Conservation (phyloP, 2,888 invertebrate genomes). For the Flexamia atlantica region DNA sequence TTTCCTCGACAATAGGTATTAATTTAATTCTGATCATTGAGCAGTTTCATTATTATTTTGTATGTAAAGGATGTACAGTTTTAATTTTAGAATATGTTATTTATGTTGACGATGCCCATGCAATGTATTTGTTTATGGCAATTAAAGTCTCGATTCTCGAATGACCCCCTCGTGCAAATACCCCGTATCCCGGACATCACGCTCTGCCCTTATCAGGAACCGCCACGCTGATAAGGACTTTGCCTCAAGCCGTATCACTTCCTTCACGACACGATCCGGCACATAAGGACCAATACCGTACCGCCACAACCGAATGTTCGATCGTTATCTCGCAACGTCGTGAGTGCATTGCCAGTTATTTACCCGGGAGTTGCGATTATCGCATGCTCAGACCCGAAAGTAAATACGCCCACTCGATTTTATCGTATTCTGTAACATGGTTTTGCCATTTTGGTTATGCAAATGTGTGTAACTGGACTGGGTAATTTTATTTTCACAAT, state of each 20-base stretch:
- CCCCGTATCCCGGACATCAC: neutral
- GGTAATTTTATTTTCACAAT: neutral
- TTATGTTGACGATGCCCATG: no score
- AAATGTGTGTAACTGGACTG: neutral
- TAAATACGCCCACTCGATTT: conserved; percentile 33
- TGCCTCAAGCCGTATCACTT: neutral
- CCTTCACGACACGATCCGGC: conserved; percentile 2
- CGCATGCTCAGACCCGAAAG: conserved; percentile 1
- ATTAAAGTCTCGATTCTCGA: no score
- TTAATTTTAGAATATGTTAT: no score
- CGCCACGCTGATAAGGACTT: neutral
- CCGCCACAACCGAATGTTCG: conserved; percentile 22
- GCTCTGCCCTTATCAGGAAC: neutral
- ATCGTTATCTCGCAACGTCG: conserved; percentile 26
- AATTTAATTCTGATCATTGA: no score
- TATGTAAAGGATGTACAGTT: no score
- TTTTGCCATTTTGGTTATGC: conserved; percentile 29
- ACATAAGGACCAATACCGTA: conserved; percentile 1
- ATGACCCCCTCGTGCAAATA: no score
- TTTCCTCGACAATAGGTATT: no score
- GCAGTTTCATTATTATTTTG: no score
- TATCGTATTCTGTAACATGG: conserved; percentile 12
- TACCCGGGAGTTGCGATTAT: neutral
- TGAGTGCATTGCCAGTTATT: conserved; percentile 8
- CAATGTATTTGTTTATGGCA: no score